Evolutionary conservation across 37 sponge, comb jelly and placozoan genomes (phyloP).

Genomic region (Mnemiopsis leidyi): DNA sequence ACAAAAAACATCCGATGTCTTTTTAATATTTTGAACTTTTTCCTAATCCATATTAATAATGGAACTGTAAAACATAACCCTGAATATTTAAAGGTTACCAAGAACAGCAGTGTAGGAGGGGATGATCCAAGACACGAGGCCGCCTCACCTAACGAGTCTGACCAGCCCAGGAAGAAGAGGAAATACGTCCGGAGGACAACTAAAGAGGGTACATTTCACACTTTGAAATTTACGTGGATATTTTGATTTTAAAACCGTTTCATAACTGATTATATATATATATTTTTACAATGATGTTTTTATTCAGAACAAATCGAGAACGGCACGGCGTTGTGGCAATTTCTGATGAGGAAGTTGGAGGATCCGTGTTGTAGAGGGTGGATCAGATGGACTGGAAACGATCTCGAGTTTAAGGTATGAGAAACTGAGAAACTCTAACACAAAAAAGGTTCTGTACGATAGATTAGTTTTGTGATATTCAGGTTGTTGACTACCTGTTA

Average conservation of each 20-base stretch:
- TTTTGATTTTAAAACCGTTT: background rate
- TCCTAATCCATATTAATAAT: too few species aligned
- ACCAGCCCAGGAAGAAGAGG: slow-evolving; percentile 28
- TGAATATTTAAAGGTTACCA: too few species aligned
- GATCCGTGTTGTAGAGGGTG: background rate
- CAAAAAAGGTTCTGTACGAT: background rate
- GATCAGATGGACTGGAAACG: slow-evolving; percentile 65
- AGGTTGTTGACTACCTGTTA: too few species aligned
- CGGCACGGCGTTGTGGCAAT: slow-evolving; percentile 60
- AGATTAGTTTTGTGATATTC: too few species aligned
- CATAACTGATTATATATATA: too few species aligned
- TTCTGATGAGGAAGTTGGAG: slow-evolving; percentile 57
- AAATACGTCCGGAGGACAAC: slow-evolving; percentile 51
- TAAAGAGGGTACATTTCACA: slow-evolving; percentile 18
- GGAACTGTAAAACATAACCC: too few species aligned
- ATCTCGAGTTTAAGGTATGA: slow-evolving; percentile 54
- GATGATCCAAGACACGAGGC: background rate
- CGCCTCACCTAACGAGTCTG: background rate
- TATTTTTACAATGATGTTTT: too few species aligned
- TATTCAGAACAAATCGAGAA: slow-evolving; percentile 58
- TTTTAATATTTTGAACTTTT: too few species aligned
- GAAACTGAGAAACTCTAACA: too few species aligned
- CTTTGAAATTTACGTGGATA: background rate
- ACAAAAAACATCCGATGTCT: too few species aligned
- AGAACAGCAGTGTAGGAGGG: slow-evolving; percentile 25